Percentiles rank a stretch among this genome's conserved stretches.
Evolutionary conservation across 2,113 vertebrate species (phyloP).

Genomic region (Sylvilagus bachmani): DNA sequence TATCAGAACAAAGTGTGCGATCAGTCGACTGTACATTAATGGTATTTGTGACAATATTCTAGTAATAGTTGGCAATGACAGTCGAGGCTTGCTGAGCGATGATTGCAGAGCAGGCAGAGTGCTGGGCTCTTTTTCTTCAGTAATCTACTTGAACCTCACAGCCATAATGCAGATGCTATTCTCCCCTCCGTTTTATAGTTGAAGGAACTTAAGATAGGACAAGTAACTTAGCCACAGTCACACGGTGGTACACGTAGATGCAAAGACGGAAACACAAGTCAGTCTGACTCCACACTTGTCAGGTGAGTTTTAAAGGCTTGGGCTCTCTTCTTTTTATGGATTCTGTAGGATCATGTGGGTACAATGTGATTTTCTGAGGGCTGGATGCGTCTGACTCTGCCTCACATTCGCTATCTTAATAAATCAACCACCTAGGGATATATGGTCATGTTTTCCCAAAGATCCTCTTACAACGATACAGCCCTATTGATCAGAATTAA

Average conservation of each 20-base stretch:
- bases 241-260: background rate
- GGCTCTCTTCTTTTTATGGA: background rate
- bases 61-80: background rate
- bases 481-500: background rate
- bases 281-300: background rate
- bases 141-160: background rate
- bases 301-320: background rate
- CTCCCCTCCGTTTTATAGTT: background rate
- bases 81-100: background rate
- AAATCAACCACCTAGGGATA: background rate
- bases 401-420: background rate
- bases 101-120: background rate
- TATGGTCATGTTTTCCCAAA: background rate
- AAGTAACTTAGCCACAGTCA: slow-evolving; percentile 31
- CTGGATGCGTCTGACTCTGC: background rate
- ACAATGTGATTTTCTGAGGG: slow-evolving; percentile 37
- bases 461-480: background rate
- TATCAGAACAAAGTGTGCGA: background rate
- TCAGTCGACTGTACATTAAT: background rate
- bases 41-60: background rate
- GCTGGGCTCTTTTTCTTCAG: background rate
- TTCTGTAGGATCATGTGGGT: background rate
- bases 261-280: background rate
- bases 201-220: slow-evolving; percentile 14
- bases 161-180: background rate